Conservation (phyloP, 2,797 vertebrate genomes). For the Cheirogaleus major region DNA sequence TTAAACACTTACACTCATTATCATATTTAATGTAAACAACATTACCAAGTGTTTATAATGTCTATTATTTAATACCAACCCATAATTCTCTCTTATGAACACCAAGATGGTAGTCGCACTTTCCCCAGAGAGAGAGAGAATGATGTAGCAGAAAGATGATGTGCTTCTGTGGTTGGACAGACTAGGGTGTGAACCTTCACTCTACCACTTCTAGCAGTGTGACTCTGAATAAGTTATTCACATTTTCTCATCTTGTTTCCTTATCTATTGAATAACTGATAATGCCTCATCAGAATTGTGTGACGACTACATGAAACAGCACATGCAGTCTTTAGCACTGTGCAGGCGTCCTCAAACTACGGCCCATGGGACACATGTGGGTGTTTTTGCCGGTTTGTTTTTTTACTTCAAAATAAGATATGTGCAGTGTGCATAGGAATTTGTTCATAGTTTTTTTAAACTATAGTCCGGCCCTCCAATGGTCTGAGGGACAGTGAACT, state of each 20-base stretch:
- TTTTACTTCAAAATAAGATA: too few species aligned
- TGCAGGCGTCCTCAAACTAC: too few species aligned
- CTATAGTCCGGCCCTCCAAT: too few species aligned
- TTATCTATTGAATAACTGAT: not conserved
- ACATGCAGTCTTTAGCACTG: not conserved
- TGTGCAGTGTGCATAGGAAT: too few species aligned
- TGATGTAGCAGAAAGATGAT: not conserved
- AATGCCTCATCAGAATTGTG: not conserved
- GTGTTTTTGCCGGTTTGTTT: too few species aligned
- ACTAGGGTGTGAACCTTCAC: not conserved
- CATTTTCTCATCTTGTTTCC: not conserved
- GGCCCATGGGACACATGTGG: too few species aligned
- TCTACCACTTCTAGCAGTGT: not conserved
- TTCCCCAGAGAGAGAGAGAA: not conserved
- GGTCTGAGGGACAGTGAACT: too few species aligned
- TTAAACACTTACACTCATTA: not conserved
- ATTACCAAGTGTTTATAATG: not conserved
- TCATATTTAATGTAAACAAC: conserved; percentile 9
- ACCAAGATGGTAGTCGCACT: not conserved
- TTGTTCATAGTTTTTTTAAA: too few species aligned
- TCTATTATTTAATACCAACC: not conserved
- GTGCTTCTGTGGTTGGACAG: not conserved
- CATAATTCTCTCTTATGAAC: not conserved
- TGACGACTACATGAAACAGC: not conserved
- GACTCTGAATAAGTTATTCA: not conserved